Conservation (phyloP, 2,888 invertebrate genomes). For the Perizoma affinitatum region DNA sequence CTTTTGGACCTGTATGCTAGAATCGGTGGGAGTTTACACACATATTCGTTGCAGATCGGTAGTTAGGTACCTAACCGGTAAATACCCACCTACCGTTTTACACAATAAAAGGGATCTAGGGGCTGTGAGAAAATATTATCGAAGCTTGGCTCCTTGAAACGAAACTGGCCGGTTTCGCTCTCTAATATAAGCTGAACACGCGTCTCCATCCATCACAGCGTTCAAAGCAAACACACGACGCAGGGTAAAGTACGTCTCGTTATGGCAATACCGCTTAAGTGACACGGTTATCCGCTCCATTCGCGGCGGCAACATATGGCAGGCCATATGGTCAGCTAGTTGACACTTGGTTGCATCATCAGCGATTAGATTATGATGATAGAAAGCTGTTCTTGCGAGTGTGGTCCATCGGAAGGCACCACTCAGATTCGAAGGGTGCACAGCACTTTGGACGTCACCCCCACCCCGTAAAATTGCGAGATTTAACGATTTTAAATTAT, state of each 20-base stretch:
- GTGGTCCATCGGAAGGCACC: not conserved
- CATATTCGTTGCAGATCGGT: no score
- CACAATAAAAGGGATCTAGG: no score
- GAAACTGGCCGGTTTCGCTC: not conserved
- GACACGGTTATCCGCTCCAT: slow-evolving; percentile 42
- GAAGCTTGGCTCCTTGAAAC: not conserved
- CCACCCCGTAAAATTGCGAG: no score
- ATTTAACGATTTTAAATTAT: no score
- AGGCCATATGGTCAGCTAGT: slow-evolving; percentile 41
- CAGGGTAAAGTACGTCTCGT: slow-evolving; percentile 22
- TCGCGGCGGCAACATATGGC: slow-evolving; percentile 46
- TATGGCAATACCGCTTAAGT: slow-evolving; percentile 36
- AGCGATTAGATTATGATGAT: slow-evolving; percentile 16
- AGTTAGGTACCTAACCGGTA: no score
- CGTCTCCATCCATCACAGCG: slow-evolving; percentile 17
- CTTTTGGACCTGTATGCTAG: no score
- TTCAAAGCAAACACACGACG: slow-evolving; percentile 17
- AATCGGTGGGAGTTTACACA: no score
- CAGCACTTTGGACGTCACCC: no score
- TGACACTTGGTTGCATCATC: slow-evolving; percentile 23
- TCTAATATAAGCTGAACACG: not conserved
- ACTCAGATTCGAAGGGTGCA: no score
- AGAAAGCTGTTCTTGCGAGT: slow-evolving; percentile 18
- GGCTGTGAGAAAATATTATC: no score
- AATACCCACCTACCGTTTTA: no score